Conservation (phyloP, 2,797 vertebrate species). For the Parotocinclus haroldoi region DNA sequence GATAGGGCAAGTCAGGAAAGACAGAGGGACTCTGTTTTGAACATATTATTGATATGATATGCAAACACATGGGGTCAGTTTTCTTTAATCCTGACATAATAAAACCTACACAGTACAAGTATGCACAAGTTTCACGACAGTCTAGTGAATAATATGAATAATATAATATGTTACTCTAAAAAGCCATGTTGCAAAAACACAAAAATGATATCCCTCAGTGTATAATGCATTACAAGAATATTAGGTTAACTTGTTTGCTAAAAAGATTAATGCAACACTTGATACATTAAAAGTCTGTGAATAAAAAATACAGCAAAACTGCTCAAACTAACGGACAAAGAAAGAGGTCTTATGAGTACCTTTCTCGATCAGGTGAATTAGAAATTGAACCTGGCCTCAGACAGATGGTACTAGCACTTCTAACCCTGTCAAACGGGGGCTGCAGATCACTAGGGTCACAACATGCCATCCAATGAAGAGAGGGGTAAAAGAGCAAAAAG, state of each 20-base stretch:
- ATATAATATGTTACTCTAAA: neutral
- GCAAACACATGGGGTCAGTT: constrained; percentile 30
- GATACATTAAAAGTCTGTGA: neutral
- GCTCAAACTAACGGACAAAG: constrained; percentile 41
- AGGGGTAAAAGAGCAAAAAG: constrained; percentile 66
- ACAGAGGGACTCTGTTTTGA: constrained; percentile 29
- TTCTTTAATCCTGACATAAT: constrained; percentile 16
- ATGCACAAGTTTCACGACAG: constrained; percentile 1
- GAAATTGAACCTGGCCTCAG: constrained; percentile 97
- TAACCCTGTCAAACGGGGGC: constrained; percentile 97
- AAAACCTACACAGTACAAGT: constrained; percentile 13
- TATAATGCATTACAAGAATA: no score
- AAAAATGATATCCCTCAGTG: no score
- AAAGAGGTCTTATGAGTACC: constrained; percentile 77
- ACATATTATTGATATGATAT: constrained; percentile 29
- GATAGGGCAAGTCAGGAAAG: constrained; percentile 44
- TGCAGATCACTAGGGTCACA: constrained; percentile 96
- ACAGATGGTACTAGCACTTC: constrained; percentile 99
- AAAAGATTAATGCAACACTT: no score
- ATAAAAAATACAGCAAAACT: constrained; percentile 18
- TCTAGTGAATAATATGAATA: constrained; percentile 1
- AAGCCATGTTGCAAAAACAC: no score
- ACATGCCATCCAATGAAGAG: constrained; percentile 93
- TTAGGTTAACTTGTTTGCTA: no score
- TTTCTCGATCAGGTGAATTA: constrained; percentile 97